Base-by-base conservation (phyloP, 2,888 invertebrate species). In the Dryococelus australis region DNA sequence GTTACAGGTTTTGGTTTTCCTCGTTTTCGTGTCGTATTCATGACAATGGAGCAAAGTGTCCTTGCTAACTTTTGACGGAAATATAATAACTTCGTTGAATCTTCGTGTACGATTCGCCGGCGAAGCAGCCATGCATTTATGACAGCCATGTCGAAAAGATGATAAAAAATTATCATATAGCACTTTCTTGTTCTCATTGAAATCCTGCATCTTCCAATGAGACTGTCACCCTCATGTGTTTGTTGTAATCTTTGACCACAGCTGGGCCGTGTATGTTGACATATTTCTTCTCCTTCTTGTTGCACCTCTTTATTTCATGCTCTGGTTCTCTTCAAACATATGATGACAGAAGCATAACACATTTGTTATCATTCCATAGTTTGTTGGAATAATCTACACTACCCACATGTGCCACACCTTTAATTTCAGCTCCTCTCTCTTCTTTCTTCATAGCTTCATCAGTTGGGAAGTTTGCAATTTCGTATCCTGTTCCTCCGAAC, bases 391-490 rank as follows among this genome's bases (percentile, higher is more conserved):
- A 8, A 65, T 65, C 65, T 20, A 65, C 10, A 65, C 65, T 24
- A 6, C 16, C 65, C 65, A 65, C 20, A 5, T 65, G 65, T 5
- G 90, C 88, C 43, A 90, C 89, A 89, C 88, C 90, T 89, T 91
- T 90, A 78, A 86, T n/a, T 84, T 89, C 89, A 51, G 87, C 89
- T 28, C 91, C 90, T 86, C 91, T 87, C 51, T 88, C 65, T 88
- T 89, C 89, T 89, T 91, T 90, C 87, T 90, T 90, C 83, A 91
- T 65, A 90, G 90, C 87, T 47, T 90, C 90, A 85, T 91, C 91
- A 13, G 89, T n/a, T 88, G 47, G 90, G 91, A 12, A 92, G 88
- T 88, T 91, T 91, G 87, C 91, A 91, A 87, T 91, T 90, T 6
- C 90, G 90, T 79, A 91, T 89, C 87, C 91, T 88, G 24, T 65